Base-by-base conservation (phyloP, 1,140 invertebrate genomes). In the Drosophila hydei region DNA sequence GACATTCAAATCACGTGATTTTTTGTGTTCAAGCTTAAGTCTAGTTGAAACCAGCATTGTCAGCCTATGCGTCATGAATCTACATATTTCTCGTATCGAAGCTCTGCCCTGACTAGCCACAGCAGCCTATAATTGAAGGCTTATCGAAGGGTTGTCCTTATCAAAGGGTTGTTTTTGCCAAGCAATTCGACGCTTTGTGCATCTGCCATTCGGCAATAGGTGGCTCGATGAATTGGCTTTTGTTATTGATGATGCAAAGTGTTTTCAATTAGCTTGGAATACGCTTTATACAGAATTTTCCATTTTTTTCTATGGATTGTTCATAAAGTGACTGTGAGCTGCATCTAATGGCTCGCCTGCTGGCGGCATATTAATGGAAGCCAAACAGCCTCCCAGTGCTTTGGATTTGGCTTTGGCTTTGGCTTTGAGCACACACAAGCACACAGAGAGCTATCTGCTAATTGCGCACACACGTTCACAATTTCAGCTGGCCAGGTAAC, bases 251-350 rank as follows among this genome's bases (percentile, higher is more conserved):
- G 62, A 72, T 68, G 67, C 80, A 62, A 80, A 80, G 77, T 80
- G 77, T 77, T 80, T 80, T 72, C 77, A 80, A 80, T 80, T 80
- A 80, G 77, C 76, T 77, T 76, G 58, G 72, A 79, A 80, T 72
- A 63, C 71, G 71, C 70, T 79, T 71, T 54, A n/a, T 54, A 9
- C 19, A 12, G 18, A 45, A 36, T 55, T 45, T 25, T 30, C 25
- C 42, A 36, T 45, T 59, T 52, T 52, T 30, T 38, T 63, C 19
- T 59, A 56, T 64, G 1, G 25, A 21, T 52, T 45, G 25, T 12
- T 19, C 11, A 18, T 54, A 36, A 43, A 33, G 7, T 36, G 50
- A 21, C 48, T 54, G 25, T 23, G 52, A 64, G 33, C 8, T 47
- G 48, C 18, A 45, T 18, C 23, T 9, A 64, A 58, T 48, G 40